These are phyloP conservation scores for Calephelis perditalis DNA, from an alignment of 2,888 invertebrate genomes.

Conservation along the genomic window DNA sequence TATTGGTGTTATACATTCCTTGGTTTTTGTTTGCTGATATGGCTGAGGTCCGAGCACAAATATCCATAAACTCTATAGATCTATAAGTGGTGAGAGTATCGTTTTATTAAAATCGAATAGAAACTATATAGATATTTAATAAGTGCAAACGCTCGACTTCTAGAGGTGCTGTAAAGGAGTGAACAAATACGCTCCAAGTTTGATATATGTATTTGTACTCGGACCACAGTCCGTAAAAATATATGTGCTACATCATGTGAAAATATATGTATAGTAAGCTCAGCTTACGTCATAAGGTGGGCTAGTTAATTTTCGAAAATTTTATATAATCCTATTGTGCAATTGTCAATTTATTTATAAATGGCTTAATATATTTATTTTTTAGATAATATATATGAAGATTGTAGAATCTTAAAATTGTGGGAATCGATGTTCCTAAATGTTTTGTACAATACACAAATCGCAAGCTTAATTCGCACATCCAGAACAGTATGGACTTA, in stretches of 20 bases:
- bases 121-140: too few relatives aligned
- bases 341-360: conserved; percentile 73
- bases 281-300: conserved; percentile 53
- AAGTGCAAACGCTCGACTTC: too few relatives aligned
- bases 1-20: conserved; percentile 69
- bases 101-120: too few relatives aligned
- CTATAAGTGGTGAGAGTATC: too few relatives aligned
- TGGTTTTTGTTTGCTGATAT: conserved; percentile 26
- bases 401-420: conserved; percentile 42
- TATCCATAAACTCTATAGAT: too few relatives aligned
- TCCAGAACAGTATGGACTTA: too few relatives aligned
- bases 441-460: conserved; percentile 57
- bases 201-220: conserved; percentile 26
- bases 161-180: too few relatives aligned
- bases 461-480: conserved; percentile 44
- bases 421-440: conserved; percentile 71
- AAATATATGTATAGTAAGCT: conserved; percentile 43
- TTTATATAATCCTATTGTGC: conserved; percentile 65
- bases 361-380: conserved; percentile 73
- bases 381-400: conserved; percentile 60
- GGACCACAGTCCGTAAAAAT: not conserved
- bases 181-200: conserved; percentile 19
- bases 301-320: conserved; percentile 61
- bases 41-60: too few relatives aligned
- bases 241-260: conserved; percentile 33